Percentiles rank a stretch among this genome's conserved stretches.
Conservation (phyloP, 1,140 invertebrate genomes). For the Pissodes strobi region DNA sequence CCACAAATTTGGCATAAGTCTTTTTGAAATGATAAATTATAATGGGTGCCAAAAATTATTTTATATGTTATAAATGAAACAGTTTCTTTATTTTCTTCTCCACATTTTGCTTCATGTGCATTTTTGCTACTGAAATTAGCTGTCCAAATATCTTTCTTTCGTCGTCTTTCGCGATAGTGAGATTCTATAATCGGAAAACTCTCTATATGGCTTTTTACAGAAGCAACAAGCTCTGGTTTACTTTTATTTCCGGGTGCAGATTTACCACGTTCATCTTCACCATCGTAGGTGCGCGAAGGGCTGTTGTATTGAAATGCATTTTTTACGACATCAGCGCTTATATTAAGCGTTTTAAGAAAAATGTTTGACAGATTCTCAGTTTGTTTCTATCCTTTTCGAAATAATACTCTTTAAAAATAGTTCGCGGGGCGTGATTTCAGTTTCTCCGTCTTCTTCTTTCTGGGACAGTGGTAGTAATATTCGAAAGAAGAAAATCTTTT, state of each 20-base stretch:
- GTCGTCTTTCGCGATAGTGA: background rate
- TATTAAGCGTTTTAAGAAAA: conserved; percentile 21
- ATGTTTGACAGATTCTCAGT: conserved; percentile 15
- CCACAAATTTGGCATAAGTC: too few species aligned
- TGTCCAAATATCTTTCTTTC: background rate
- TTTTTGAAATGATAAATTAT: too few species aligned
- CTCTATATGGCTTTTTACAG: conserved; percentile 4
- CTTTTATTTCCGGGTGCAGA: conserved; percentile 10
- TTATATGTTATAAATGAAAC: too few species aligned
- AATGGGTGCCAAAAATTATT: too few species aligned
- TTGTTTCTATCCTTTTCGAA: conserved; percentile 15
- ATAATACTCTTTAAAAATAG: conserved; percentile 12
- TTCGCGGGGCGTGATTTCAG: conserved; percentile 5
- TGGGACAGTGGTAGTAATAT: conserved; percentile 1
- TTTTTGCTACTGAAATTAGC: conserved; percentile 1
- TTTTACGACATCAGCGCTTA: background rate
- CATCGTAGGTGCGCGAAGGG: background rate
- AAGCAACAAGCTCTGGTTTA: conserved; percentile 6
- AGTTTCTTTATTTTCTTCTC: background rate
- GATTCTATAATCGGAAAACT: conserved; percentile 2
- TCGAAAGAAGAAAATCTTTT: background rate
- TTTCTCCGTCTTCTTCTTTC: conserved; percentile 17
- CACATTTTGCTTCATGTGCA: background rate
- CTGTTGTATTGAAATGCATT: conserved; percentile 2
- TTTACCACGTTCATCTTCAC: conserved; percentile 16